These are phyloP conservation scores for Calameuta idolon DNA, from an alignment of 2,888 invertebrate species.

Conservation along the genomic window DNA sequence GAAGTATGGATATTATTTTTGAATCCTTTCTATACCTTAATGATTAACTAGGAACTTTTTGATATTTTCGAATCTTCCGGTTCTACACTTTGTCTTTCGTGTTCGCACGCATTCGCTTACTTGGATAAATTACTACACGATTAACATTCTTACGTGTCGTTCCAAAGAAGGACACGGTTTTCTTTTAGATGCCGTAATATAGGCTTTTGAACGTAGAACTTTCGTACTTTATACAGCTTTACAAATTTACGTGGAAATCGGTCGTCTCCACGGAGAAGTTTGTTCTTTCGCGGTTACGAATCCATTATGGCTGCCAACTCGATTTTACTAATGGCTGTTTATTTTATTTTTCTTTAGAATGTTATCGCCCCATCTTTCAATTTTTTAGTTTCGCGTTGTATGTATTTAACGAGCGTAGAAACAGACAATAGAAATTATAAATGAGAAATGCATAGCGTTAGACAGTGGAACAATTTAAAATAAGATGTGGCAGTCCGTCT, in stretches of 20 bases:
- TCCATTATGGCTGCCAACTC: neutral
- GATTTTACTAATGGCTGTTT: neutral
- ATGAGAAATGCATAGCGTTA: neutral
- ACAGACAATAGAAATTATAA: neutral
- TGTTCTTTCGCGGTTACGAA: neutral
- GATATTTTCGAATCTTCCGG: neutral
- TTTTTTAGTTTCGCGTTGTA: too few species aligned
- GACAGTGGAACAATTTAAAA: too few species aligned
- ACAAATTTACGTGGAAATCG: slow-evolving; percentile 21
- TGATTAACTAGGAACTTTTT: neutral
- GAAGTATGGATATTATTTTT: neutral
- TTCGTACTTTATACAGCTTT: slow-evolving; percentile 36
- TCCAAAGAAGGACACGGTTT: neutral
- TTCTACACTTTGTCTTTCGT: neutral
- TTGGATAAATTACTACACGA: neutral
- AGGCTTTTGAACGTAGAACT: slow-evolving; percentile 14
- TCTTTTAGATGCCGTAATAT: neutral
- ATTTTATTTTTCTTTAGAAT: neutral
- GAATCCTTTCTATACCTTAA: neutral
- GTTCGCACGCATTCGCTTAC: neutral
- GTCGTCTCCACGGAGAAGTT: neutral
- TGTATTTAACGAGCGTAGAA: neutral
- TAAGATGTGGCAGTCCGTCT: neutral
- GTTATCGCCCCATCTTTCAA: neutral
- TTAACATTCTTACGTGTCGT: neutral